Percentiles rank a stretch among this genome's conserved stretches.
phyloP scores from a whole-genome alignment of 1,140 invertebrate species.

The Penaeus vannamei region DNA sequence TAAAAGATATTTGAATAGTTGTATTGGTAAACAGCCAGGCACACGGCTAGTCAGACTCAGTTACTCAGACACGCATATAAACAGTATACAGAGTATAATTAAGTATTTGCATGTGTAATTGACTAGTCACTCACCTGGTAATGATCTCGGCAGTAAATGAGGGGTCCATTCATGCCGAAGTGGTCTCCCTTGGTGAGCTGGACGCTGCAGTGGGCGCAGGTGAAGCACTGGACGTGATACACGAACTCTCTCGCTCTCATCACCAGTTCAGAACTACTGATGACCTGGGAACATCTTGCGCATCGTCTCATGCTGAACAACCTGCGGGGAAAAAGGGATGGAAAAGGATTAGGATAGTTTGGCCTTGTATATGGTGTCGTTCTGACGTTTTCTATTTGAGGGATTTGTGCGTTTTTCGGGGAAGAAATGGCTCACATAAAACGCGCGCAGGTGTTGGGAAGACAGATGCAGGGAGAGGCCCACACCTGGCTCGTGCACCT shows the following conservation, averaged over 20 bases:
- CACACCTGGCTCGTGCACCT: no score
- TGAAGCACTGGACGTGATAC: conserved; percentile 93
- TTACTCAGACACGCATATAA: no score
- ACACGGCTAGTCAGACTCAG: no score
- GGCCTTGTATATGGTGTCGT: background rate
- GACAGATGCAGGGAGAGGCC: no score
- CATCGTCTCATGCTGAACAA: conserved; percentile 63
- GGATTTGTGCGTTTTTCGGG: no score
- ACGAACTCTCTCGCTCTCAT: conserved; percentile 91
- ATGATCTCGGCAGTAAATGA: conserved; percentile 68
- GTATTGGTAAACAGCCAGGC: no score
- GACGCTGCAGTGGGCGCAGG: conserved; percentile 85
- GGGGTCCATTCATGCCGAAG: conserved; percentile 80
- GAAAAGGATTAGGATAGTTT: background rate
- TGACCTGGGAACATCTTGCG: conserved; percentile 77
- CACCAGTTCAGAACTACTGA: conserved; percentile 91
- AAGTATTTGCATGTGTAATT: background rate
- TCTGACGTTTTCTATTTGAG: background rate
- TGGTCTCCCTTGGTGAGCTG: conserved; percentile 82
- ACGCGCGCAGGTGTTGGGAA: no score
- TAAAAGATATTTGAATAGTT: no score
- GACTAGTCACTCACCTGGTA: conserved; percentile 60
- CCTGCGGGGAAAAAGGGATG: conserved; percentile 31
- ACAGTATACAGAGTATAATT: background rate
- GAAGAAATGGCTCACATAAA: no score